phyloP scores from a whole-genome alignment of 2,797 vertebrate species.

The Enteromius radiatus region DNA sequence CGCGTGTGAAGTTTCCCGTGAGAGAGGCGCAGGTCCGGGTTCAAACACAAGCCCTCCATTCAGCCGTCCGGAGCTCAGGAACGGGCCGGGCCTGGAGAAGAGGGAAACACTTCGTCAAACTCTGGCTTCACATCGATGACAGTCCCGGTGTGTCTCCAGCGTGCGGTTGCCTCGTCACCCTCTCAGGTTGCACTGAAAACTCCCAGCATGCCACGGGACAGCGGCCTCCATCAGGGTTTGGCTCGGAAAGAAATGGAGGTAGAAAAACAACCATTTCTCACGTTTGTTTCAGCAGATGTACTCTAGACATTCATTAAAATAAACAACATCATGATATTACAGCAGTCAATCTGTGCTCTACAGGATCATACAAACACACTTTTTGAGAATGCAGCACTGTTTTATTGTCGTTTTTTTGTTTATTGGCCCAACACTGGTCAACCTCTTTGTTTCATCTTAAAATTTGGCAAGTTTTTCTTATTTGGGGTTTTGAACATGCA shows the following conservation, averaged over 20 bases:
- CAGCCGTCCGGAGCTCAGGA: slow-evolving; percentile 44
- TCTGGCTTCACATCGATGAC: slow-evolving; percentile 55
- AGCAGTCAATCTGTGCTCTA: neutral
- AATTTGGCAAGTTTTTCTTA: neutral
- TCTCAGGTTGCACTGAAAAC: slow-evolving; percentile 59
- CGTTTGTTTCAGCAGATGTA: slow-evolving; percentile 31
- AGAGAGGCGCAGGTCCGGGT: slow-evolving; percentile 17
- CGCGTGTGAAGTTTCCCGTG: slow-evolving; percentile 9
- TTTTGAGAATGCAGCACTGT: neutral
- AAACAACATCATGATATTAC: neutral
- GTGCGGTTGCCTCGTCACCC: slow-evolving; percentile 54
- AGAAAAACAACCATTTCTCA: slow-evolving; percentile 33
- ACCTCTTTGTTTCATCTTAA: neutral
- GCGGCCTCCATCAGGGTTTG: slow-evolving; percentile 50
- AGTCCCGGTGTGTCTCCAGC: slow-evolving; percentile 52
- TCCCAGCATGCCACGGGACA: slow-evolving; percentile 53
- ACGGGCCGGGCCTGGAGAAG: slow-evolving; percentile 50
- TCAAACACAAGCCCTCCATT: slow-evolving; percentile 63
- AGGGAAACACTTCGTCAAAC: slow-evolving; percentile 62
- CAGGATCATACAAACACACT: neutral
- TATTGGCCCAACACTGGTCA: neutral
- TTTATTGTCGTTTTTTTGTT: neutral
- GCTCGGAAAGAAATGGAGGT: slow-evolving; percentile 43
- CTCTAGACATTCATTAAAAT: neutral
- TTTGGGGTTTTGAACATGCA: neutral